Conservation (phyloP, 2,113 vertebrate genomes). For the Penelope pileata region DNA sequence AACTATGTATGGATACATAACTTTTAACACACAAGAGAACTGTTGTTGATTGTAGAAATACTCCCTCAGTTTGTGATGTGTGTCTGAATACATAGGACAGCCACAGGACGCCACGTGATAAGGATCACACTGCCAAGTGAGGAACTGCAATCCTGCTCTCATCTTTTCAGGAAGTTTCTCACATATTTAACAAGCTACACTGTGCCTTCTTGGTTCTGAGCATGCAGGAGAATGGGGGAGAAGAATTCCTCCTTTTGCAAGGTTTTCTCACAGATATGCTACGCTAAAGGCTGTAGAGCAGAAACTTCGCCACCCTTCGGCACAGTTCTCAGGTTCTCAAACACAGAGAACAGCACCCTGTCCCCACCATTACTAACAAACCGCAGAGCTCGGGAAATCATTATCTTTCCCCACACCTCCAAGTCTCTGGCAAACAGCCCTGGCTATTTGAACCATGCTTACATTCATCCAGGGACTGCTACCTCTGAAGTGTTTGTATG, state of each 20-base stretch:
- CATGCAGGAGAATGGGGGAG: rapidly evolving
- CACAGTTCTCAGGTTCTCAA: background rate
- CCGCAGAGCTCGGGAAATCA: background rate
- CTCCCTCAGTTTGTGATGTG: background rate
- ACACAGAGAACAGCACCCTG: too few relatives aligned
- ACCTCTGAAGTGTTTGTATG: background rate
- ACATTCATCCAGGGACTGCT: background rate
- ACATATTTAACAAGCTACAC: background rate
- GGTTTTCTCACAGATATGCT: background rate
- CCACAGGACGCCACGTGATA: background rate
- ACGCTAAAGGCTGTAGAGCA: background rate
- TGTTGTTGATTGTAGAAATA: background rate
- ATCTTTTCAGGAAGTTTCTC: background rate
- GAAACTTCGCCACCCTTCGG: background rate
- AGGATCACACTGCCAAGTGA: background rate
- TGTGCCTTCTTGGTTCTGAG: background rate
- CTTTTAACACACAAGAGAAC: background rate
- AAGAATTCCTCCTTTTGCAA: background rate
- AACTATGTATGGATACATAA: background rate
- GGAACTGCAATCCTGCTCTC: background rate
- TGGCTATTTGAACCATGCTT: rapidly evolving
- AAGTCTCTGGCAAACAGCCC: background rate
- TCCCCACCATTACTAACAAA: background rate
- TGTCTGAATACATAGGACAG: background rate
- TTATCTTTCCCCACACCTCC: background rate